Evolutionary conservation across 1,140 invertebrate genomes (phyloP).

Genomic region (Drosophila lini): DNA sequence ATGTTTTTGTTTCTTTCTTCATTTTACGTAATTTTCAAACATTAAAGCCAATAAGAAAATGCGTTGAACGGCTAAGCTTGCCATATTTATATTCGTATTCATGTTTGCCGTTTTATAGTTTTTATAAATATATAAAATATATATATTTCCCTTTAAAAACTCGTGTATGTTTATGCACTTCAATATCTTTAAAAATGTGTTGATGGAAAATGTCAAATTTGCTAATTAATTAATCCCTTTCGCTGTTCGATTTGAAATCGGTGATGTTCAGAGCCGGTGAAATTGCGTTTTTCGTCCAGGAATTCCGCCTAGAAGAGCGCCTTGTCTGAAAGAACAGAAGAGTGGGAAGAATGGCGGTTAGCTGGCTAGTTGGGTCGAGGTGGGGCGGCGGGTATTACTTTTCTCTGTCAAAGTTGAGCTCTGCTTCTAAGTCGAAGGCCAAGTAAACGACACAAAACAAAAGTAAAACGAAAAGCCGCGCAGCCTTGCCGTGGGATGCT

Average conservation of each 20-base stretch:
- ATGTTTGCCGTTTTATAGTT: constrained; percentile 68
- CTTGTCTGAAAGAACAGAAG: constrained; percentile 38
- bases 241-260: constrained; percentile 46
- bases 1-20: constrained; percentile 8
- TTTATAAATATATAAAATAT: constrained; percentile 82
- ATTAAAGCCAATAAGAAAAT: constrained; percentile 81
- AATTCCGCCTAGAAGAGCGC: constrained; percentile 16
- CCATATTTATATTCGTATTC: constrained; percentile 64
- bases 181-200: constrained; percentile 71
- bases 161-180: constrained; percentile 62
- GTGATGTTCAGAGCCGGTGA: constrained; percentile 49
- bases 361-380: too few relatives aligned
- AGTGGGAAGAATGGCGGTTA: background rate
- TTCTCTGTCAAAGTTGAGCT: constrained; percentile 78
- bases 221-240: constrained; percentile 52
- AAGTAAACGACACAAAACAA: constrained; percentile 59
- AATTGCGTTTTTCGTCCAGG: constrained; percentile 8
- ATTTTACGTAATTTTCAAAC: constrained; percentile 55
- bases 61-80: constrained; percentile 66
- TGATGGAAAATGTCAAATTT: constrained; percentile 69
- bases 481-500: constrained; percentile 70
- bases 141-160: constrained; percentile 71
- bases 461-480: constrained; percentile 59
- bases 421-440: constrained; percentile 59
- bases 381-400: constrained; percentile 47